phyloP scores from a whole-genome alignment of 1,140 invertebrate genomes.

The Ruditapes philippinarum region DNA sequence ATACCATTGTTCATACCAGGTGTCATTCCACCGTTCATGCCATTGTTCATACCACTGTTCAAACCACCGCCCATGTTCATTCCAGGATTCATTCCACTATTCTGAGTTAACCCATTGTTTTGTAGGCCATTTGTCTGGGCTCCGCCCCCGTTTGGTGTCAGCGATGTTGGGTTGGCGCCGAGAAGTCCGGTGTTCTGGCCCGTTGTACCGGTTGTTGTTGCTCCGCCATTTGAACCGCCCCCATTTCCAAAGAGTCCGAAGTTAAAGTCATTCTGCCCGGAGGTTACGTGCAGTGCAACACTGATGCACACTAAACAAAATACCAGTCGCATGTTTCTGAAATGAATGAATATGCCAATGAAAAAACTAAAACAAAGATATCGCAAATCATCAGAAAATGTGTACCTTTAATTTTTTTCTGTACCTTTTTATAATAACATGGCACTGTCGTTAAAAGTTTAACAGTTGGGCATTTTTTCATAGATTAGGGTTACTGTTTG shows the following conservation, averaged over 20 bases:
- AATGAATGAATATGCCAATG: too few relatives aligned
- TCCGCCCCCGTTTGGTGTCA: not conserved
- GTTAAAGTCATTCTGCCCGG: not conserved
- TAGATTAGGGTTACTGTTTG: too few relatives aligned
- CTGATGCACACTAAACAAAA: not conserved
- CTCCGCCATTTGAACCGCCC: not conserved
- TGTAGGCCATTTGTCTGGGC: not conserved
- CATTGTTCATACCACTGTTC: not conserved
- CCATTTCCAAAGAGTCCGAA: not conserved
- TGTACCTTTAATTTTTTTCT: too few relatives aligned
- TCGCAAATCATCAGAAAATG: too few relatives aligned
- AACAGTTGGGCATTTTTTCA: too few relatives aligned
- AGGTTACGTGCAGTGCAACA: not conserved
- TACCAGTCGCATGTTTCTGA: not conserved
- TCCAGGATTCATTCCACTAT: not conserved
- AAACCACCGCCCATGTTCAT: not conserved
- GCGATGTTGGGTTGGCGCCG: not conserved
- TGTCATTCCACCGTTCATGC: too few relatives aligned
- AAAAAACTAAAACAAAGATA: too few relatives aligned
- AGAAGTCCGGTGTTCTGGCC: not conserved
- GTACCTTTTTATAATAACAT: too few relatives aligned
- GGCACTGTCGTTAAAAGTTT: too few relatives aligned
- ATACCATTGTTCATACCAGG: slow-evolving; percentile 5
- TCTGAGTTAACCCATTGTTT: slow-evolving; percentile 1
- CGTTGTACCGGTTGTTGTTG: not conserved